phyloP scores from a whole-genome alignment of 2,113 vertebrate species.

The Halichoerus grypus region DNA sequence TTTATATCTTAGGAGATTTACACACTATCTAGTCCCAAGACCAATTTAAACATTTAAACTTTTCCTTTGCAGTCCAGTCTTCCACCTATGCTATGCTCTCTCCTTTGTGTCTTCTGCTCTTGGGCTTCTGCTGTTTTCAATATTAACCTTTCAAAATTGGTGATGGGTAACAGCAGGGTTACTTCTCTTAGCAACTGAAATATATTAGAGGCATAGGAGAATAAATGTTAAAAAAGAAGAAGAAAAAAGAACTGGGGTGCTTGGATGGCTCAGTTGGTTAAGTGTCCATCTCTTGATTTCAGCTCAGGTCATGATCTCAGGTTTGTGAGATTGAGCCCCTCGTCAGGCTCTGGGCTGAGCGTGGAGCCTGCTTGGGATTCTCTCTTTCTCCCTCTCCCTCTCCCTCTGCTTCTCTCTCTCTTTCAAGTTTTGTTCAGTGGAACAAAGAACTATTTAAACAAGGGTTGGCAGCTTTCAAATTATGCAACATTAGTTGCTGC shows the following conservation, averaged over 20 bases:
- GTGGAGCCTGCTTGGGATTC: background rate
- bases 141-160: background rate
- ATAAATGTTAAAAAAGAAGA: background rate
- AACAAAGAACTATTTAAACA: background rate
- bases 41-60: background rate
- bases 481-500: background rate
- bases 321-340: background rate
- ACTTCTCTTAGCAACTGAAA: background rate
- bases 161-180: background rate
- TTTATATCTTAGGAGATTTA: background rate
- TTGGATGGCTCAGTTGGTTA: background rate
- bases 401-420: background rate
- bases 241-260: too few relatives aligned
- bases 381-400: background rate
- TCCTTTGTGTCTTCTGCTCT: background rate
- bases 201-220: background rate
- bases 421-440: background rate
- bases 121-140: background rate
- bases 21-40: background rate
- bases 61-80: background rate
- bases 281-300: background rate
- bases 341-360: background rate
- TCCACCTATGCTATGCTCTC: background rate
- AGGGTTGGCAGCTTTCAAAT: background rate
- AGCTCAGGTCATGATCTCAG: background rate